These are phyloP conservation scores for Haemorhous mexicanus DNA, from an alignment of 2,113 vertebrate genomes.

Conservation along the genomic window DNA sequence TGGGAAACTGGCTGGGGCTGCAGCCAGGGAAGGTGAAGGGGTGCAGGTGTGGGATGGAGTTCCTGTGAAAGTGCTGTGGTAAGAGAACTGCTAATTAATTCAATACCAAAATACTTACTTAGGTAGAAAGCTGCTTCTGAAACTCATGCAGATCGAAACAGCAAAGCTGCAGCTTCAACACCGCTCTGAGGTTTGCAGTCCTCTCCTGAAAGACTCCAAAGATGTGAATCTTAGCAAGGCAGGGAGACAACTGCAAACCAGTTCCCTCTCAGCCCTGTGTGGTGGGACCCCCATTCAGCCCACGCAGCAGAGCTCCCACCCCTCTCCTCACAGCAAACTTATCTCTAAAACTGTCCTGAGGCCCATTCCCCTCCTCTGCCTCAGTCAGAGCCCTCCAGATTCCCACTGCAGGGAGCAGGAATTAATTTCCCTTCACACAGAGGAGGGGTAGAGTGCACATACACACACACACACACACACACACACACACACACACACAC, in stretches of 20 bases:
- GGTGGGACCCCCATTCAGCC: background rate
- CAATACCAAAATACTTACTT: background rate
- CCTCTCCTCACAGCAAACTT: background rate
- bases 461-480: no score
- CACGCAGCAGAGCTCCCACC: background rate
- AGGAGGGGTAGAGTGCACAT: background rate
- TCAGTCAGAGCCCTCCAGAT: background rate
- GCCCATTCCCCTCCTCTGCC: background rate
- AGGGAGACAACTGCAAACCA: background rate
- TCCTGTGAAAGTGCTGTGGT: background rate
- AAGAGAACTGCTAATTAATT: slow-evolving; percentile 7
- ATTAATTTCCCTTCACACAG: background rate
- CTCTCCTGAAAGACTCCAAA: background rate
- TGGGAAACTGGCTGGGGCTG: background rate
- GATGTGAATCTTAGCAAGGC: background rate
- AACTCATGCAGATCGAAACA: background rate
- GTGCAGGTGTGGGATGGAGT: background rate
- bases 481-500: no score
- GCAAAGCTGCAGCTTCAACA: background rate
- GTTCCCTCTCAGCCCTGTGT: background rate
- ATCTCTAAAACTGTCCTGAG: background rate
- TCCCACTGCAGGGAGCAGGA: background rate
- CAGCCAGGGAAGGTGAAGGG: background rate
- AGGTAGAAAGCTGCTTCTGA: background rate
- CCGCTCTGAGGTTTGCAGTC: background rate